Evolutionary conservation across 2,888 invertebrate genomes (phyloP), one percentile per base, ranked within the genome.

Genomic region (Lymantria dispar): DNA sequence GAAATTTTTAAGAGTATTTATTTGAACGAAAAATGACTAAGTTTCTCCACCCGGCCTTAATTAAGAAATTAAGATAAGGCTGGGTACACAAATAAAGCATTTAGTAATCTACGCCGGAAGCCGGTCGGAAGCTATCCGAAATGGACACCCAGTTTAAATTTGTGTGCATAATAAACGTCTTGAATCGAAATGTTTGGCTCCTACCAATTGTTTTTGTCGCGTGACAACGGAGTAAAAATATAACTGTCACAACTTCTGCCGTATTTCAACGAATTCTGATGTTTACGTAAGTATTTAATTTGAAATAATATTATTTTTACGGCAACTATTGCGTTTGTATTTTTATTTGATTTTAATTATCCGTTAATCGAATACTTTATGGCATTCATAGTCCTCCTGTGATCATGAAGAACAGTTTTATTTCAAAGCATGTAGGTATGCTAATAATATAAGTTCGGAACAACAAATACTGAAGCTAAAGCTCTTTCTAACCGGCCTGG

Each of bases 61-160:
- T 89, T 87, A 86, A 87, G 85, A 84, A 87, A 85, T 87, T 83
- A 85, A 86, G 87, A 90, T 89, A 87, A 81, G 68, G 61, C 48
- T 37, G 64, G 65, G 74, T 72, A 80, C 78, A 80, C 81, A 82
- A 81, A 87, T 80, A 82, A 83, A 83, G 72, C 75, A 76, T 78
- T 83, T 79, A 74, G 74, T 82, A 83, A 86, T 85, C 85, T 84
- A 80, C 72, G 58, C 83, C 85, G 87, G 87, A 88, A 86, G 74
- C 78, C 74, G 67, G 72, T 81, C 85, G 83, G 87, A 84, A 87
- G 87, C 83, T 76, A 74, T 74, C 76, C 76, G 73, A 79, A 79
- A 74, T 75, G 70, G 72, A 76, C 68, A 78, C 74, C 71, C 62
- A 69, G 64, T 62, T 62, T 60, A 78, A 83, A 79, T 81, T 75